Evolutionary conservation across 2,888 invertebrate species (phyloP), one percentile per base, ranked within the genome.

Genomic region (Mellilla xanthometata): DNA sequence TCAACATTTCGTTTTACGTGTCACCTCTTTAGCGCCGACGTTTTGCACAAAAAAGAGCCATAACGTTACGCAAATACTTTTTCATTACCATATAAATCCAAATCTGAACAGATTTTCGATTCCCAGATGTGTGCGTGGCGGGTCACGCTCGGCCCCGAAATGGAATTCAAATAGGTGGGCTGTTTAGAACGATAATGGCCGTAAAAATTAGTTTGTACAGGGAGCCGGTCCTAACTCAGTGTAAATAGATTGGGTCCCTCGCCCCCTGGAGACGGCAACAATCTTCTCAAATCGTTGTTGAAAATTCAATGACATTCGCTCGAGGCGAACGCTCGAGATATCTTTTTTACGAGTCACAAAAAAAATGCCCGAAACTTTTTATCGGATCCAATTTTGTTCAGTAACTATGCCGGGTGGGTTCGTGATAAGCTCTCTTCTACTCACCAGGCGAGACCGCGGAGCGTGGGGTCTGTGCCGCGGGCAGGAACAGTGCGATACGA

Each of bases 301-400:
- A 73, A 75, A 76, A 74, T 76, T 76, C 76, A 74, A 77, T 73
- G 76, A 72, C 74, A 74, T 67, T 68, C 63, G 72, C 73, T 62
- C 52, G 58, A 62, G 66, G 72, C 72, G 62, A 59, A 59, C 60
- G 61, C 58, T 58, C 56, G 60, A 68, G 69, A 71, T 79, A 75
- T 77, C 70, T 72, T 74, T n/a, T 76, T 74, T 74, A 73, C 68
- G 72, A 74, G 68, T 72, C 65, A 63, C 70, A 72, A 78, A 73
- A 58, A 76, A 78, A 76, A 72, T 72, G 65, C 65, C 62, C 63
- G 56, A 72, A 72, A 73, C 66, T 72, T 75, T 77, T 76, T 77
- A 77, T 76, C 76, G 65, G 68, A 75, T 75, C 76, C 79, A 77
- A 78, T 80, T 79, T 76, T 71, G 76, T 71, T 71, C 72, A 72